A percentile compares a stretch with the other conserved stretches of the same genome.
Conservation (phyloP, 2,113 vertebrate species). For the Erythrocebus patas region DNA sequence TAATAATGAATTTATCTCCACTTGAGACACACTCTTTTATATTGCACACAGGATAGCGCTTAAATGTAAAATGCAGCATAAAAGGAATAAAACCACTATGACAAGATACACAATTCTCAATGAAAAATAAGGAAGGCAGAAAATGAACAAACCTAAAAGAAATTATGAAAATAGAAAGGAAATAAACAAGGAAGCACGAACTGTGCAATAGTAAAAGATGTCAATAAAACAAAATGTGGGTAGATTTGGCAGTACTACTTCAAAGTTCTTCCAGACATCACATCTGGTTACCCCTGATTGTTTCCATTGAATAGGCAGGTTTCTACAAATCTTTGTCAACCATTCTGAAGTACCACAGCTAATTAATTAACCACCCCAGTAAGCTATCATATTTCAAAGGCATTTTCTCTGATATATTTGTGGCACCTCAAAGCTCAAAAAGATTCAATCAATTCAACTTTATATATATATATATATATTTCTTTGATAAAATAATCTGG, state of each 20-base stretch:
- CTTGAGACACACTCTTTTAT: not conserved
- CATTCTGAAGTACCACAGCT: not conserved
- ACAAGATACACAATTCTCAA: not conserved
- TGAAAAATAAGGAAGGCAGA: not conserved
- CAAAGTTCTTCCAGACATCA: not conserved
- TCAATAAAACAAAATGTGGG: not conserved
- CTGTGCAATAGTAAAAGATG: not conserved
- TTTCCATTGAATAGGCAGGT: not conserved
- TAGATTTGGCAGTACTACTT: not conserved
- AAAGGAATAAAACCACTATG: not conserved
- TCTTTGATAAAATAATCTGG: too few relatives aligned
- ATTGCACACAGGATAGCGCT: not conserved
- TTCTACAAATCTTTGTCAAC: not conserved
- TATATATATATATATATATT: too few relatives aligned
- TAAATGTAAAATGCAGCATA: not conserved
- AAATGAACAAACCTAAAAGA: not conserved
- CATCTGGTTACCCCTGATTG: not conserved
- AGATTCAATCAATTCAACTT: not conserved
- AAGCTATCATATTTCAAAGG: not conserved
- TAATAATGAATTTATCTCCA: not conserved
- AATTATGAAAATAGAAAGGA: not conserved
- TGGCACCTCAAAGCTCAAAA: not conserved
- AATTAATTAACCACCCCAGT: slow-evolving; percentile 11
- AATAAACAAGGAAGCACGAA: not conserved
- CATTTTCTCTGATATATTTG: not conserved